These are phyloP conservation scores for Polydrusus pterygomalis DNA, from an alignment of 2,888 invertebrate species.

Conservation along the genomic window DNA sequence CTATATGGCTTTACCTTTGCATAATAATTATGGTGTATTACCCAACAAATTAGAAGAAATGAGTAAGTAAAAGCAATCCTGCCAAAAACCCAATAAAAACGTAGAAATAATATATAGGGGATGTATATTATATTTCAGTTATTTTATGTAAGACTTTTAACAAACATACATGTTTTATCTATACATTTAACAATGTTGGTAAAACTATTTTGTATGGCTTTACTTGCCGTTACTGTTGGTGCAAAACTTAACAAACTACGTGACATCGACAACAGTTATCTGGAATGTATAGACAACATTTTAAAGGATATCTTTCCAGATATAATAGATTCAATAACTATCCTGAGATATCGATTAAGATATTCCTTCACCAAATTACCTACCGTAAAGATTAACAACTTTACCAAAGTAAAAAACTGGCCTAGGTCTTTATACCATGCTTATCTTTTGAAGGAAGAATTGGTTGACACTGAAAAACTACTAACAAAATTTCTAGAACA, in stretches of 20 bases:
- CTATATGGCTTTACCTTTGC: no score
- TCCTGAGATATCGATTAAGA: not conserved
- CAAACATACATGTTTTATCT: not conserved
- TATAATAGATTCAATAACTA: no score
- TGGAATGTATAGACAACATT: not conserved
- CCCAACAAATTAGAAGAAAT: no score
- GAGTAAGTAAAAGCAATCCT: no score
- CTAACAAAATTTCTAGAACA: not conserved
- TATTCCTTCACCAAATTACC: not conserved
- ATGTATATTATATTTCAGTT: no score
- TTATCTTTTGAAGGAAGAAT: slow-evolving; percentile 7
- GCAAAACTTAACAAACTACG: not conserved
- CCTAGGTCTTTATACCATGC: not conserved
- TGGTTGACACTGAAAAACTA: not conserved
- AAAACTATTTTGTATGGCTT: not conserved
- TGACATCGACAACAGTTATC: no score
- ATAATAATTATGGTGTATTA: no score
- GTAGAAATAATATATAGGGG: no score
- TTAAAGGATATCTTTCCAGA: not conserved
- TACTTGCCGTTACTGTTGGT: not conserved
- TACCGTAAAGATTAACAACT: not conserved
- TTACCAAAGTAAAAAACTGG: not conserved
- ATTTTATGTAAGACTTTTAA: no score
- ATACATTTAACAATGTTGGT: not conserved
- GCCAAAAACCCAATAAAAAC: no score